Percentiles rank a stretch among this genome's conserved stretches.
phyloP scores from a whole-genome alignment of 2,113 vertebrate species.

The Anguilla rostrata region DNA sequence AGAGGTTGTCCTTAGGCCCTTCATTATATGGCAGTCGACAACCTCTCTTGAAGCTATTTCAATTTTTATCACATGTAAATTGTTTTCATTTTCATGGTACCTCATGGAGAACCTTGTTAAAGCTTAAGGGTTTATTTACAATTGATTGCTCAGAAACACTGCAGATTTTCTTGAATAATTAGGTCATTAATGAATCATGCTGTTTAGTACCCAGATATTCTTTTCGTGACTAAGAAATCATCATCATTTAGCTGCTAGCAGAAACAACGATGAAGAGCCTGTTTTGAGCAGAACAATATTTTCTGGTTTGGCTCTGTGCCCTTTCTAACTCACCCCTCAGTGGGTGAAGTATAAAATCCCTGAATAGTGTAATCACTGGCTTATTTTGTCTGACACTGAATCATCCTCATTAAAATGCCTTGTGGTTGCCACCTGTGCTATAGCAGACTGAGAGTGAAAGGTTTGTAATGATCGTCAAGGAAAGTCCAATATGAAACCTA shows the following conservation, averaged over 20 bases:
- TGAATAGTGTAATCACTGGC: neutral
- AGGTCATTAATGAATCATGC: neutral
- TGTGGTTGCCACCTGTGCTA: neutral
- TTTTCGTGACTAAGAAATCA: neutral
- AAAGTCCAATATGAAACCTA: neutral
- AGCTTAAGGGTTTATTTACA: neutral
- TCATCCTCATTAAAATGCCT: neutral
- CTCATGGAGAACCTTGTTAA: neutral
- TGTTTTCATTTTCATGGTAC: neutral
- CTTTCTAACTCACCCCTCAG: neutral
- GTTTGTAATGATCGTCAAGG: neutral
- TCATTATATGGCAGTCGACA: neutral
- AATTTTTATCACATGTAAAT: neutral
- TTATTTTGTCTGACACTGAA: neutral
- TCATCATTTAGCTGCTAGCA: neutral
- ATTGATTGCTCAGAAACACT: too few relatives aligned
- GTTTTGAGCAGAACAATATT: neutral
- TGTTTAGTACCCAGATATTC: neutral
- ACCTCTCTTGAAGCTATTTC: neutral
- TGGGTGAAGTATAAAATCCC: neutral
- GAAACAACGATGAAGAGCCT: neutral
- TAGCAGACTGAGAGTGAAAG: neutral
- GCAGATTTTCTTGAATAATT: neutral
- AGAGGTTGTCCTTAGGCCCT: neutral
- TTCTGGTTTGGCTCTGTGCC: neutral